Evolutionary conservation across 1,140 invertebrate species (phyloP).

Genomic region (Geopemphigus sp.): DNA sequence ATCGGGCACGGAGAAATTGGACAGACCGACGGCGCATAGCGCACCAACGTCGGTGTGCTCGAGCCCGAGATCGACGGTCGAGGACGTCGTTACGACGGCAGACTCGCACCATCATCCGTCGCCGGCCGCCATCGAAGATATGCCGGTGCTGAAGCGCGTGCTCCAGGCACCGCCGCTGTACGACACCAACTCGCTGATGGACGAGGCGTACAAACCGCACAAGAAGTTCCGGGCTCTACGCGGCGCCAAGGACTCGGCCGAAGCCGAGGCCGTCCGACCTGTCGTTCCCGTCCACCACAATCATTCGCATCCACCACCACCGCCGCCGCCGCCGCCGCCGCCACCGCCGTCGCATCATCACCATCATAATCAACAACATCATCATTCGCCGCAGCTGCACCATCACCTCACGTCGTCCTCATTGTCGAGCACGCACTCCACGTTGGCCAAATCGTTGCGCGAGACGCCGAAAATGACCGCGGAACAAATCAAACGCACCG

Average conservation of each 20-base stretch:
- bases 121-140: constrained; percentile 69
- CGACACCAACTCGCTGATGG: constrained; percentile 85
- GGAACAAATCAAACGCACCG: constrained; percentile 82
- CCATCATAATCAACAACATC: neutral
- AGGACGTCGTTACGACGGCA: constrained; percentile 59
- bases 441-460: constrained; percentile 81
- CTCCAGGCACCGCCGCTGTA: constrained; percentile 86
- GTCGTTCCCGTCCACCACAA: constrained; percentile 52
- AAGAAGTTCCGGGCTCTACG: constrained; percentile 86
- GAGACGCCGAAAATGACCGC: constrained; percentile 69
- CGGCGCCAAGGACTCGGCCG: constrained; percentile 70
- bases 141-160: constrained; percentile 88
- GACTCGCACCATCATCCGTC: constrained; percentile 48
- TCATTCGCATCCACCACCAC: no score
- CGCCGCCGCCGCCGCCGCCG: constrained; percentile 54
- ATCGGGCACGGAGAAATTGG: constrained; percentile 81
- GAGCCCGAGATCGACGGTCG: constrained; percentile 78
- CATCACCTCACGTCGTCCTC: constrained; percentile 60
- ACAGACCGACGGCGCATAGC: constrained; percentile 65
- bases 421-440: constrained; percentile 80
- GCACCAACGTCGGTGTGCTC: constrained; percentile 79
- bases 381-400: constrained; percentile 56
- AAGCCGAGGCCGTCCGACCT: constrained; percentile 66
- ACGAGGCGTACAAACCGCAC: constrained; percentile 91
- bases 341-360: constrained; percentile 58